Evolutionary conservation across 2,888 invertebrate genomes (phyloP), one percentile per base, ranked within the genome.

Genomic region (Tachina fera): DNA sequence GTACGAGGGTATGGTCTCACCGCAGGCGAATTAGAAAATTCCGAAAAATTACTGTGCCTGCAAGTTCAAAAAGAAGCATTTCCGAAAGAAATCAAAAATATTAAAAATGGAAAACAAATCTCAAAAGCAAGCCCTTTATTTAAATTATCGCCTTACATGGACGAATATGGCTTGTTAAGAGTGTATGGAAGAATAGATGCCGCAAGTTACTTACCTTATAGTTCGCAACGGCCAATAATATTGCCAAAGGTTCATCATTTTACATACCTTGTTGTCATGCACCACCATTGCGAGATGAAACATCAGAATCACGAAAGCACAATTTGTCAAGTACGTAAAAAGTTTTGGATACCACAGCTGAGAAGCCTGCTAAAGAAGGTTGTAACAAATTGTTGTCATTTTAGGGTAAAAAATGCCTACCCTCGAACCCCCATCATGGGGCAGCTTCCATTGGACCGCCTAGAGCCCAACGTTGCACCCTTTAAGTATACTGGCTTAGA

Each of bases 401-500:
- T 1, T 22, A 22, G 22, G 22, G 22, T 22, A 22, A 22, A 22
- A 22, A 22, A 22, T 22, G 22, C 22, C 22, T 22, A 22, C 22
- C 22, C 22, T 22, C 22, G 22, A 22, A 39, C 11, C 16, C 61
- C 43, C 3, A 16, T 61, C 4, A 61, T 61, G 61, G 61, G 61
- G 43, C 61, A n/a, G 61, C 43, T 61, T 10, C 61, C 61, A 16
- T 41, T 65, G 11, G 72, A 60, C 14, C 72, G 72, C 13, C 60
- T 72, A 14, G 72, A 72, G 14, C 72, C 72, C n/a, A 58, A 63
- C 41, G 43, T 75, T 13, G 19, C 2, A 16, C 53, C 75, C 11
- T 63, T 63, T 19, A 75, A 75, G 16, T 75, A 75, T 43, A 75
- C 75, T 14, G 49, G 63, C 3, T 39, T 75, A 22, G 75, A 75